A percentile compares a stretch with the other conserved stretches of the same genome.
Evolutionary conservation across 1,140 invertebrate genomes (phyloP).

Genomic region (Drosophila ohnishii): DNA sequence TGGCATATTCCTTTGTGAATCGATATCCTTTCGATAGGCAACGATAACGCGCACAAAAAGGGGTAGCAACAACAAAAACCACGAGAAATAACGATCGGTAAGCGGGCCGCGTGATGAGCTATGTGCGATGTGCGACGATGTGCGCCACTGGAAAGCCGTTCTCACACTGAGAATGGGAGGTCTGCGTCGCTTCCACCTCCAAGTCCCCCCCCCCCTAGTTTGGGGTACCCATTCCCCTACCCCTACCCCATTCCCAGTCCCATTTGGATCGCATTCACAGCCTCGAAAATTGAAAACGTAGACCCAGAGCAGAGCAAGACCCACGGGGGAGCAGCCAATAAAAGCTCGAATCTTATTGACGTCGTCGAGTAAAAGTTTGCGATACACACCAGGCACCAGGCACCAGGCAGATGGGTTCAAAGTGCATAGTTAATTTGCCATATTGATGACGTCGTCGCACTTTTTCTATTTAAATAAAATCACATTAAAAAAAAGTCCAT

Average conservation of each 20-base stretch:
- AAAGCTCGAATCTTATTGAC: conserved; percentile 56
- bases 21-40: background rate
- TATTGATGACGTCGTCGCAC: conserved; percentile 49
- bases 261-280: conserved; percentile 29
- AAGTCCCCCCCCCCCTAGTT: background rate
- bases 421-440: conserved; percentile 67
- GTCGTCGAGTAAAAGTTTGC: conserved; percentile 39
- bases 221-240: background rate
- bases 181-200: conserved; percentile 44
- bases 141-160: conserved; percentile 62
- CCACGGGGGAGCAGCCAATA: conserved; percentile 39
- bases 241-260: conserved; percentile 14
- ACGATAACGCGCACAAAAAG: background rate
- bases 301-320: background rate
- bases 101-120: conserved; percentile 6
- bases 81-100: background rate
- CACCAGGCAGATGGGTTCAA: conserved; percentile 50
- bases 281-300: conserved; percentile 7
- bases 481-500: conserved; percentile 34
- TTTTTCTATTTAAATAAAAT: conserved; percentile 42
- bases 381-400: background rate
- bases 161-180: conserved; percentile 65
- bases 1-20: background rate
- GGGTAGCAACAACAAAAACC: background rate
- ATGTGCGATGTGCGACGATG: conserved; percentile 40